Percentiles rank a stretch among this genome's conserved stretches.
These are phyloP conservation scores for Acanthococcus lagerstroemiae DNA, from an alignment of 2,888 invertebrate species.

Conservation along the genomic window DNA sequence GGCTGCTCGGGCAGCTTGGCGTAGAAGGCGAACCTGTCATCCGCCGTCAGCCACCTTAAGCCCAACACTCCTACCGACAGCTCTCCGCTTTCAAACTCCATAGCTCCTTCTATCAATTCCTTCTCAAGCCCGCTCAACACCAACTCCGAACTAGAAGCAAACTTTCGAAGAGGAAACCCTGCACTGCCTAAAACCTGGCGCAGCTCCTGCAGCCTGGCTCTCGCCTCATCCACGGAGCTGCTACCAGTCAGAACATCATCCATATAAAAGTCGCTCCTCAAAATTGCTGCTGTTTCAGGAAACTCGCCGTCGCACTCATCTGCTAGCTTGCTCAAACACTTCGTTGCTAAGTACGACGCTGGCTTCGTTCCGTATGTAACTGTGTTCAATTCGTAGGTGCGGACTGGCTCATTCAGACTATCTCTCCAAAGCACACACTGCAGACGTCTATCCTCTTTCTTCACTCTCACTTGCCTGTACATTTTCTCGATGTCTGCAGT, in stretches of 20 bases:
- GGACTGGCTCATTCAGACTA: slow-evolving; percentile 30
- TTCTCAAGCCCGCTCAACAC: neutral
- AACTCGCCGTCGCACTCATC: slow-evolving; percentile 14
- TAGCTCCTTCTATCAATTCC: neutral
- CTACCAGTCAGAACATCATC: slow-evolving; percentile 35
- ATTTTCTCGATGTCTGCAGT: slow-evolving; percentile 38
- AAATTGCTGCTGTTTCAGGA: slow-evolving; percentile 30
- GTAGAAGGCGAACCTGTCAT: neutral
- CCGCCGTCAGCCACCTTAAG: neutral
- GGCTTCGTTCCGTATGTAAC: slow-evolving; percentile 37
- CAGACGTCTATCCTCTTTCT: slow-evolving; percentile 32
- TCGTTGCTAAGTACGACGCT: slow-evolving; percentile 34
- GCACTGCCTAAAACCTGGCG: slow-evolving; percentile 16
- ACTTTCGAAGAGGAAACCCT: slow-evolving; percentile 29
- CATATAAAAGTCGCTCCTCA: slow-evolving; percentile 34
- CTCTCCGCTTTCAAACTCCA: neutral
- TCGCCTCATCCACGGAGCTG: slow-evolving; percentile 24
- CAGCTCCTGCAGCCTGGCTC: slow-evolving; percentile 25
- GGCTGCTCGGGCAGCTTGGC: neutral
- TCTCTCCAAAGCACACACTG: slow-evolving; percentile 37
- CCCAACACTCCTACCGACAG: neutral
- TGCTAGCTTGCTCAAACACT: slow-evolving; percentile 34
- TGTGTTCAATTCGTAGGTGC: slow-evolving; percentile 33
- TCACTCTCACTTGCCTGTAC: slow-evolving; percentile 36
- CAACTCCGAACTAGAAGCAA: neutral